Base-by-base conservation (phyloP, 1,140 invertebrate genomes). In the Psix sp. region DNA sequence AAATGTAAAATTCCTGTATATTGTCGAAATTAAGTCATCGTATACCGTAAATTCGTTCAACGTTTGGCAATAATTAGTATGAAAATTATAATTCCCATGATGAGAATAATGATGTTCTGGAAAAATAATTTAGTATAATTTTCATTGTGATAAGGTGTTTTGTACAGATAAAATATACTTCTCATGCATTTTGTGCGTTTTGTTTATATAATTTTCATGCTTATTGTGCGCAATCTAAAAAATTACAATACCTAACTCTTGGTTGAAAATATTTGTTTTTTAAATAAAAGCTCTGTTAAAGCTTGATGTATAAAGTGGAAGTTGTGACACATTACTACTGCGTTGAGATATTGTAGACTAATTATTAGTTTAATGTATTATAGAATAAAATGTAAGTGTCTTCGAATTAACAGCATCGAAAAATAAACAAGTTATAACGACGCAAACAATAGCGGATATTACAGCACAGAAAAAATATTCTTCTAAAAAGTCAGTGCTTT, bases 151-250 rank as follows among this genome's bases (percentile, higher is more conserved):
- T 60, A 66, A 71, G 42, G 2, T 59, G 54, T 71, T 56, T 10
- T 60, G n/a, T 70, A 51, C 35, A 54, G 16, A 18, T 52, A 40
- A 29, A 51, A 24, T 57, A 48, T 62, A 31, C 48, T 48, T 56
- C 0, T 7, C 66, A 71, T 71, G 66, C 66, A 71, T 11, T 48
- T 40, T 48, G 66, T 70, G 66, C 66, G 10, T 15, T 15, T 46
- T 14, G 16, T 46, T 54, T 18, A 48, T 60, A 62, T 45, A 43
- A 36, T 56, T 5, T 42, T 56, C 56, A 71, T 71, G 67, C 67
- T 1, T 52, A 52, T 24, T 40, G 67, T 71, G 67, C 51, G 40
- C 2, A 56, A 18, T 17, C 57, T 56, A 70, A 40, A 54, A 35
- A 40, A 51, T 48, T 48, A 62, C n/a, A n/a, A 71, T 51, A 70